A percentile compares a stretch with the other conserved stretches of the same genome.
These are phyloP conservation scores for Smithornis capensis DNA, from an alignment of 2,113 vertebrate genomes.

Conservation along the genomic window DNA sequence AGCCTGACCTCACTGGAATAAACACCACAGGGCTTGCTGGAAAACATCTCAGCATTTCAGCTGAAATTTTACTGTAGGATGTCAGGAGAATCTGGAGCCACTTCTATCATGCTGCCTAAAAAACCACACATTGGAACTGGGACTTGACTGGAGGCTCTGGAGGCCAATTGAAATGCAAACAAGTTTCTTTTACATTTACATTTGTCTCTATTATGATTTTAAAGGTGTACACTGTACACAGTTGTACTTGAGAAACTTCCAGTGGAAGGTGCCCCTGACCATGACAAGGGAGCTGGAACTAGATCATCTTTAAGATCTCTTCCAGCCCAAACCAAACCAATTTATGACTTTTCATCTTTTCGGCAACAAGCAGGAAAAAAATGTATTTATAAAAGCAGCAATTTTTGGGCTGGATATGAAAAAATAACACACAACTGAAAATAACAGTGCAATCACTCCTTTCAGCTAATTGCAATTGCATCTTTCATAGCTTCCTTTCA, in stretches of 20 bases:
- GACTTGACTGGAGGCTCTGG: not conserved
- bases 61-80: not conserved
- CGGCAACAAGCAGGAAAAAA: not conserved
- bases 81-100: not conserved
- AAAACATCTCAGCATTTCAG: not conserved
- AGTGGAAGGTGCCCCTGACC: not conserved
- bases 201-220: not conserved
- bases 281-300: not conserved
- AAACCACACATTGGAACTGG: not conserved
- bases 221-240: not conserved
- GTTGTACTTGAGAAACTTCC: fast-evolving
- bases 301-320: not conserved
- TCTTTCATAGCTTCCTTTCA: not conserved
- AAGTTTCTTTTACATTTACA: not conserved
- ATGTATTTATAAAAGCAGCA: not conserved
- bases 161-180: not conserved
- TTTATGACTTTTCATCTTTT: not conserved
- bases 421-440: not conserved
- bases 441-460: not conserved
- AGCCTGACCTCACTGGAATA: not conserved
- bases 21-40: not conserved
- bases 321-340: not conserved
- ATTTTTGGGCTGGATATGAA: not conserved
- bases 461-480: not conserved
- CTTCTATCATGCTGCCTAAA: not conserved